phyloP scores from a whole-genome alignment of 1,140 invertebrate species.

The Palaemon carinicauda region DNA sequence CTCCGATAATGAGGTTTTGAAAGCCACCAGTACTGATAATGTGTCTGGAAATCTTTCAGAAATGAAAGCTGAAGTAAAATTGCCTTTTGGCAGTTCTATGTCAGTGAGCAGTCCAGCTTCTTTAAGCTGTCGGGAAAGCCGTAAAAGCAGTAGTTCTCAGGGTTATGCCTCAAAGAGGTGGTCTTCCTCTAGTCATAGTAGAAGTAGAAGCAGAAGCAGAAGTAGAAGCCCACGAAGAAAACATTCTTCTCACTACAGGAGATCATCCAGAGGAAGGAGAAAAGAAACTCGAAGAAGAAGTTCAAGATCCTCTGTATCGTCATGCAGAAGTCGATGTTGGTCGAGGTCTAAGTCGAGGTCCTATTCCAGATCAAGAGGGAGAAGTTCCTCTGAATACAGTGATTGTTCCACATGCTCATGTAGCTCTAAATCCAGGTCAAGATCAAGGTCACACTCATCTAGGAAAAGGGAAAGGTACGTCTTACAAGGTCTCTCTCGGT shows the following conservation, averaged over 20 bases:
- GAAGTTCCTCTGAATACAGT: slow-evolving; percentile 35
- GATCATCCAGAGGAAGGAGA: slow-evolving; percentile 38
- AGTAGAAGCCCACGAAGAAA: slow-evolving; percentile 31
- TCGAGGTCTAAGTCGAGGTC: slow-evolving; percentile 34
- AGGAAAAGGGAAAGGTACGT: slow-evolving; percentile 26
- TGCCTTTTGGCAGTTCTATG: neutral
- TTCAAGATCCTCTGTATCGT: slow-evolving; percentile 20
- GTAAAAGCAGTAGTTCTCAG: slow-evolving; percentile 3
- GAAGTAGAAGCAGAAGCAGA: slow-evolving; percentile 39
- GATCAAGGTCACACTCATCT: slow-evolving; percentile 50
- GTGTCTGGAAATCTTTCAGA: neutral
- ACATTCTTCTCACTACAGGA: neutral
- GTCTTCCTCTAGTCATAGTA: slow-evolving; percentile 40
- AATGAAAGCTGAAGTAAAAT: neutral
- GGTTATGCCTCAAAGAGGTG: slow-evolving; percentile 31
- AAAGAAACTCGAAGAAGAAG: slow-evolving; percentile 12
- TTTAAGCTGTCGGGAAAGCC: neutral
- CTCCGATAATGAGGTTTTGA: slow-evolving; percentile 26
- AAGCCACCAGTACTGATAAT: neutral
- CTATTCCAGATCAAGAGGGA: slow-evolving; percentile 49
- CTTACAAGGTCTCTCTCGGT: no score
- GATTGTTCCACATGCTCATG: slow-evolving; percentile 48
- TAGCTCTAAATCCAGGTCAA: slow-evolving; percentile 59
- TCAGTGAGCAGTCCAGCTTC: neutral
- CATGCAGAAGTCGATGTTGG: neutral